Conservation (phyloP, 2,113 vertebrate genomes). For the Microcebus tavaratra region DNA sequence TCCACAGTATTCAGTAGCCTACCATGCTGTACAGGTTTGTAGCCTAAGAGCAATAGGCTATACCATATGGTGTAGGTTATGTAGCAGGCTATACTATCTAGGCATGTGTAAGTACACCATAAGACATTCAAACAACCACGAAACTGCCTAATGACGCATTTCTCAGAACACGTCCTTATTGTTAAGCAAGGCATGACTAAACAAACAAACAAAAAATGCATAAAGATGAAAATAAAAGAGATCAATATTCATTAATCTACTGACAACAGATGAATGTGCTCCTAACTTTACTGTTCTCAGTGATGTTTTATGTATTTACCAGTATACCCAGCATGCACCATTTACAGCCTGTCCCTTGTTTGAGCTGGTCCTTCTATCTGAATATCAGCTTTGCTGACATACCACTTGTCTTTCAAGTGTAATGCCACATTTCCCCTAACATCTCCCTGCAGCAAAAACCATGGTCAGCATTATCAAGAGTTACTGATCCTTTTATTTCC, state of each 20-base stretch:
- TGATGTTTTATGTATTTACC: not conserved
- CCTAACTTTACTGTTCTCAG: not conserved
- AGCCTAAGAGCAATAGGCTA: not conserved
- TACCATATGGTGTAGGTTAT: not conserved
- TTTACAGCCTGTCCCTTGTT: not conserved
- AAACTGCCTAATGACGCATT: not conserved
- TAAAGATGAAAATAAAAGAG: not conserved
- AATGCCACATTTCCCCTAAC: not conserved
- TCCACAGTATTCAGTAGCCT: not conserved
- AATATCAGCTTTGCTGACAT: not conserved
- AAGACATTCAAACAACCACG: not conserved
- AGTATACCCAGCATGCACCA: accelerated
- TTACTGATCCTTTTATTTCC: not conserved
- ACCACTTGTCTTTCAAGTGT: not conserved
- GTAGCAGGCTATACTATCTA: not conserved
- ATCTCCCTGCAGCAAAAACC: not conserved
- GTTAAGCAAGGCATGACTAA: not conserved
- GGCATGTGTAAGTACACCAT: not conserved
- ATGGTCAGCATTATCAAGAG: not conserved
- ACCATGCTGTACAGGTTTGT: not conserved
- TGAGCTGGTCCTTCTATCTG: not conserved
- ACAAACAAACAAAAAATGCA: not conserved
- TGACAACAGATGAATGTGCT: not conserved
- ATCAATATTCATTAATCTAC: not conserved
- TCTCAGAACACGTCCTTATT: not conserved